A percentile compares a stretch with the other conserved stretches of the same genome.
These are phyloP conservation scores for Acanthurus leucopareius DNA, from an alignment of 2,797 vertebrate species.

Conservation along the genomic window DNA sequence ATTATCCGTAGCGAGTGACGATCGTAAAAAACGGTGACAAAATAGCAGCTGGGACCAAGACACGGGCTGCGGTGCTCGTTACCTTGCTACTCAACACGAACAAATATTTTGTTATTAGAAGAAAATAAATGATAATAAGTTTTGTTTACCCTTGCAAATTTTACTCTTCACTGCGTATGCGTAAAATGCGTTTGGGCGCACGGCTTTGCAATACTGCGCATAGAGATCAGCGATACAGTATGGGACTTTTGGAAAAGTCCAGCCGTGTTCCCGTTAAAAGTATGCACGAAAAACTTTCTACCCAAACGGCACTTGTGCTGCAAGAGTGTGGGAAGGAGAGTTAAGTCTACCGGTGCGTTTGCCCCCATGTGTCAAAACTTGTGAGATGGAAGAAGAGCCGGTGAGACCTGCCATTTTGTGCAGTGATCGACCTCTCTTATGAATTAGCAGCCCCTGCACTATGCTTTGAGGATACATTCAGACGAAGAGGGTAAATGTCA, in stretches of 20 bases:
- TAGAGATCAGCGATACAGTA: slow-evolving; percentile 20
- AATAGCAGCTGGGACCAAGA: slow-evolving; percentile 85
- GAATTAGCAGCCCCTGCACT: slow-evolving; percentile 83
- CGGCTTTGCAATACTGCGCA: slow-evolving; percentile 37
- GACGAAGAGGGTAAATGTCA: slow-evolving; percentile 83
- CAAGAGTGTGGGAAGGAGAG: slow-evolving; percentile 55
- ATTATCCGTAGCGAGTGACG: slow-evolving; percentile 92
- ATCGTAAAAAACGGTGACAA: slow-evolving; percentile 83
- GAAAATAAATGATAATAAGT: slow-evolving; percentile 3
- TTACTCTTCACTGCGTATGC: slow-evolving; percentile 26
- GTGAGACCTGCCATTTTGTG: slow-evolving; percentile 97
- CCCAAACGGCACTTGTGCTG: slow-evolving; percentile 54
- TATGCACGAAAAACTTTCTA: slow-evolving; percentile 75
- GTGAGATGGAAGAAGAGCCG: slow-evolving; percentile 88
- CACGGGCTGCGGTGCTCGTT: slow-evolving; percentile 84
- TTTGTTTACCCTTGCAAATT: slow-evolving; percentile 23
- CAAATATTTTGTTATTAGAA: background rate
- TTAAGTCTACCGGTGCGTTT: slow-evolving; percentile 80
- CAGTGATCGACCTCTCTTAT: slow-evolving; percentile 87
- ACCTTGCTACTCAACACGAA: slow-evolving; percentile 85
- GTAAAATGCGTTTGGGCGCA: slow-evolving; percentile 52
- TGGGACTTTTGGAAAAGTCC: slow-evolving; percentile 56
- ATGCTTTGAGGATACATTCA: slow-evolving; percentile 85
- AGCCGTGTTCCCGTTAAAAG: slow-evolving; percentile 47
- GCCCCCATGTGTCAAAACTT: slow-evolving; percentile 89